Evolutionary conservation across 2,888 invertebrate genomes (phyloP).

Genomic region (Macrophya annulata): DNA sequence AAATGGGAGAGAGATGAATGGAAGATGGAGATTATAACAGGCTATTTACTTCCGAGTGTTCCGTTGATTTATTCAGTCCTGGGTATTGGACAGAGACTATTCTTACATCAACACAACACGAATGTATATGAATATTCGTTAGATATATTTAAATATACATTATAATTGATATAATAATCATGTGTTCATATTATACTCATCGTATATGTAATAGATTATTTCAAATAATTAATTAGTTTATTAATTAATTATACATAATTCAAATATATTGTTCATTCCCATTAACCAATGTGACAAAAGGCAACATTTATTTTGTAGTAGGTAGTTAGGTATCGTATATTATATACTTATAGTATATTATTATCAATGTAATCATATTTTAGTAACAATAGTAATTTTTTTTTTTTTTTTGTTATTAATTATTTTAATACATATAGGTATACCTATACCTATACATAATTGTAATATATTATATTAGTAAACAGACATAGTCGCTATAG

Average conservation of each 20-base stretch:
- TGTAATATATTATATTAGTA: background rate
- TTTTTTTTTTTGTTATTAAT: background rate
- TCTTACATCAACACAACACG: constrained; percentile 69
- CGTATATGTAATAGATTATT: constrained; percentile 61
- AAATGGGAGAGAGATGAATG: background rate
- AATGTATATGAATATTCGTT: constrained; percentile 63
- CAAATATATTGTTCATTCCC: constrained; percentile 65
- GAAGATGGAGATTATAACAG: background rate
- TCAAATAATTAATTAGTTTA: constrained; percentile 4
- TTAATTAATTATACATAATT: constrained; percentile 61
- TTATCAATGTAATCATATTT: constrained; percentile 39
- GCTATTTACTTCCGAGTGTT: constrained; percentile 13
- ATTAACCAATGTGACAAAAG: constrained; percentile 73
- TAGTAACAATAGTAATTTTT: constrained; percentile 28
- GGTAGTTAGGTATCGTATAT: constrained; percentile 30
- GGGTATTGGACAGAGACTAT: constrained; percentile 63
- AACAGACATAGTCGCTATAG: background rate
- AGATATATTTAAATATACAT: constrained; percentile 63
- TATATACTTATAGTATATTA: constrained; percentile 22
- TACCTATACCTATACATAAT: background rate
- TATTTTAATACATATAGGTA: no score
- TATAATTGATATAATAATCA: background rate
- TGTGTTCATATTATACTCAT: background rate
- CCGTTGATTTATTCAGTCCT: constrained; percentile 71
- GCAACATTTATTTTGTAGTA: constrained; percentile 74